phyloP scores from a whole-genome alignment of 1,140 invertebrate species.

The Scaptomyza montana region DNA sequence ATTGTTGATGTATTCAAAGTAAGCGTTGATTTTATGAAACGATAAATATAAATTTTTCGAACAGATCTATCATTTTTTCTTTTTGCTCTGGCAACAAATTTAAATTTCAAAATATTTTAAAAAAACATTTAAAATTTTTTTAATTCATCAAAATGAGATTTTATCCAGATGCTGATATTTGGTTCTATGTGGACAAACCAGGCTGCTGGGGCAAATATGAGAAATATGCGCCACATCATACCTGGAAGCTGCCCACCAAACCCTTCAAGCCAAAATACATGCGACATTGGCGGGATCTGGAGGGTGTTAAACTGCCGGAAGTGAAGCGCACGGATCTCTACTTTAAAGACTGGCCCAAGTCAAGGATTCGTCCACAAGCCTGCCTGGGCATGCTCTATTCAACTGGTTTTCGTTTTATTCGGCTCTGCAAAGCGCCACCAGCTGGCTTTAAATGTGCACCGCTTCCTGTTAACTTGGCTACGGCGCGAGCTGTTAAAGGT shows the following conservation, averaged over 20 bases:
- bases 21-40: not conserved
- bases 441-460: conserved; percentile 67
- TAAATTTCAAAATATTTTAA: not conserved
- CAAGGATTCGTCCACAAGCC: conserved; percentile 60
- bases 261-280: conserved; percentile 39
- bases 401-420: conserved; percentile 60
- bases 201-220: conserved; percentile 47
- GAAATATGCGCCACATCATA: conserved; percentile 45
- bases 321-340: conserved; percentile 54
- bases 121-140: not conserved
- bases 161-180: conserved; percentile 52
- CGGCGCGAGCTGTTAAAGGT: conserved; percentile 45
- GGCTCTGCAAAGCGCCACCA: conserved; percentile 45
- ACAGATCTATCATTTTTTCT: not conserved
- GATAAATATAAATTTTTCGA: not conserved
- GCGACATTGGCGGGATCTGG: conserved; percentile 61
- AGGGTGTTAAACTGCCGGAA: conserved; percentile 47
- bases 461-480: conserved; percentile 59
- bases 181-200: conserved; percentile 58
- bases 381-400: conserved; percentile 70
- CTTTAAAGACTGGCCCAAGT: conserved; percentile 49
- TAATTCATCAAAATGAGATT: conserved; percentile 38
- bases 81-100: not conserved
- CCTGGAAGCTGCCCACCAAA: conserved; percentile 44
- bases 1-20: not conserved